These are phyloP conservation scores for Drosophila ezoana DNA, from an alignment of 2,888 invertebrate genomes.

Conservation along the genomic window DNA sequence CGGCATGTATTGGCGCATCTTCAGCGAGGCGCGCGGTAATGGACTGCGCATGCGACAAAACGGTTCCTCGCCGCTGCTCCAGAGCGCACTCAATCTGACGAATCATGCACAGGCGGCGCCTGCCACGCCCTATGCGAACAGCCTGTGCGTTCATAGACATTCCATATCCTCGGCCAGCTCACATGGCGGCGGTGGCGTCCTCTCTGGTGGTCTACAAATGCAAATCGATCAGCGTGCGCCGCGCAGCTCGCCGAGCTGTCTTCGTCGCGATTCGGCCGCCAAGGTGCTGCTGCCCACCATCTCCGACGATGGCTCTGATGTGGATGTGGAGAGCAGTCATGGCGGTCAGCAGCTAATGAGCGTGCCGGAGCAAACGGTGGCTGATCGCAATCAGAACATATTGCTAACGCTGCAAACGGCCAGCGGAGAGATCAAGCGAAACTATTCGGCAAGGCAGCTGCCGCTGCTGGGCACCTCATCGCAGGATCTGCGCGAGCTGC, in stretches of 20 bases:
- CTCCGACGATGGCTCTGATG: constrained; percentile 81
- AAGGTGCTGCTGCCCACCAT: constrained; percentile 81
- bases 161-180: constrained; percentile 83
- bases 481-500: constrained; percentile 79
- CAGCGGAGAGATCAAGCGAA: constrained; percentile 84
- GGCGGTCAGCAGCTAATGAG: constrained; percentile 59
- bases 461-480: constrained; percentile 82
- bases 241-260: constrained; percentile 72
- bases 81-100: constrained; percentile 84
- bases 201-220: constrained; percentile 82
- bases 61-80: constrained; percentile 84
- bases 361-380: constrained; percentile 64
- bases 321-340: constrained; percentile 54
- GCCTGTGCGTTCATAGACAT: constrained; percentile 79
- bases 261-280: constrained; percentile 82
- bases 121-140: constrained; percentile 70
- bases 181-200: constrained; percentile 62
- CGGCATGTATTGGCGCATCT: constrained; percentile 85
- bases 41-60: constrained; percentile 85
- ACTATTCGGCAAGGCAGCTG: constrained; percentile 84
- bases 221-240: constrained; percentile 82
- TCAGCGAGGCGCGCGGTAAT: constrained; percentile 85
- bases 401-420: constrained; percentile 83
- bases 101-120: constrained; percentile 63
- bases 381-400: constrained; percentile 82